Evolutionary conservation across 1,140 invertebrate genomes (phyloP).

Genomic region (Papilio aristodemus): DNA sequence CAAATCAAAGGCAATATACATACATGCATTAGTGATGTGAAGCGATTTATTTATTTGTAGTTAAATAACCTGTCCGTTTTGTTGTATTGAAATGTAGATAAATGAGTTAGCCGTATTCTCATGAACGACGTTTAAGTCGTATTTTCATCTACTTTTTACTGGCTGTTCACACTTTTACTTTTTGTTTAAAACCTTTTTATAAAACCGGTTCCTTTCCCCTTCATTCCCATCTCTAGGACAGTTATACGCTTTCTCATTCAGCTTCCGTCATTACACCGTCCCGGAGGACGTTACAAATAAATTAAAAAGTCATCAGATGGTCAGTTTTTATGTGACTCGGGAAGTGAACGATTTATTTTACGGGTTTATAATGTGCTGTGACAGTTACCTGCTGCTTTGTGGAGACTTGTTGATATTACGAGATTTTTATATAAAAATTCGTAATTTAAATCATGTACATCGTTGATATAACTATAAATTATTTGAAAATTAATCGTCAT

Average conservation of each 20-base stretch:
- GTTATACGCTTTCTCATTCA: conserved; percentile 48
- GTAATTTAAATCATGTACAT: neutral
- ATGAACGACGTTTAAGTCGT: neutral
- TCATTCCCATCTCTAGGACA: conserved; percentile 40
- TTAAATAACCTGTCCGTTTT: neutral
- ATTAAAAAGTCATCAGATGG: conserved; percentile 67
- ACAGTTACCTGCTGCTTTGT: conserved; percentile 37
- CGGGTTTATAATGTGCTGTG: conserved; percentile 34
- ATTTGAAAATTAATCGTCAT: no score
- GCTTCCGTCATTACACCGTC: conserved; percentile 49
- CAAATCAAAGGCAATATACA: neutral
- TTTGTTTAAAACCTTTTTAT: conserved; percentile 3
- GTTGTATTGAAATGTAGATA: neutral
- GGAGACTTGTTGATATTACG: conserved; percentile 24
- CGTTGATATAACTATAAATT: no score
- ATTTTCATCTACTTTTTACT: neutral
- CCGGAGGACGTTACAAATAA: conserved; percentile 55
- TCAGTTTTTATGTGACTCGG: conserved; percentile 43
- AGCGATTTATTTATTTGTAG: neutral
- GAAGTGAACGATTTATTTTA: conserved; percentile 40
- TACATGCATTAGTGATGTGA: no score
- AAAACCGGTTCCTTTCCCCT: conserved; percentile 38
- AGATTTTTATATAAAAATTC: neutral
- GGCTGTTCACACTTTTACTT: conserved; percentile 23
- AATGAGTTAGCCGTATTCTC: neutral